Conservation (phyloP, 2,888 invertebrate genomes). For the Thereva unica region DNA sequence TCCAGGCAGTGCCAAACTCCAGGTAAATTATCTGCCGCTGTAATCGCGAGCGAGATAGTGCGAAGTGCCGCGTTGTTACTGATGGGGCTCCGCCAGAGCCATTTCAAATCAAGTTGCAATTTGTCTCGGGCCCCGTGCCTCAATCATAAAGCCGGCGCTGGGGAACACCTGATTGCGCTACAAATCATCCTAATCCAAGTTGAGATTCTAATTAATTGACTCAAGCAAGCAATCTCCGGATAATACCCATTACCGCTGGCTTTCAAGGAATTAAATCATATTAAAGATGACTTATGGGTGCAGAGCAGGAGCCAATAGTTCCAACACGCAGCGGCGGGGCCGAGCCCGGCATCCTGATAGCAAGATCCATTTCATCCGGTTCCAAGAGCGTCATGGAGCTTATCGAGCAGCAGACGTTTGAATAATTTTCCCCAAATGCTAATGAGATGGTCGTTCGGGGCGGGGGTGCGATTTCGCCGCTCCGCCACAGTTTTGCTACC, state of each 20-base stretch:
- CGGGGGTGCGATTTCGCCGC: background rate
- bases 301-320: slow-evolving; percentile 7
- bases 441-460: slow-evolving; percentile 29
- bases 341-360: background rate
- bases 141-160: slow-evolving; percentile 8
- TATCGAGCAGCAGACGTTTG: slow-evolving; percentile 28
- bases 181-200: slow-evolving; percentile 30
- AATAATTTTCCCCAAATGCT: slow-evolving; percentile 36
- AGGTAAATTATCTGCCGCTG: no score
- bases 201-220: slow-evolving; percentile 29
- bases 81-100: no score
- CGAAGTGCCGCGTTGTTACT: no score
- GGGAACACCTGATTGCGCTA: slow-evolving; percentile 20
- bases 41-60: no score
- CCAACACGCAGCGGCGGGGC: slow-evolving; percentile 15
- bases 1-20: no score
- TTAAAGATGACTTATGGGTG: slow-evolving; percentile 31
- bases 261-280: slow-evolving; percentile 28
- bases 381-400: slow-evolving; percentile 28
- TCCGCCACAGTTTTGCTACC: background rate
- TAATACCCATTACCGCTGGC: slow-evolving; percentile 14
- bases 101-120: no score
- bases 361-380: slow-evolving; percentile 6
- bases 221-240: slow-evolving; percentile 4
- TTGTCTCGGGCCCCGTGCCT: background rate